Percentiles rank a stretch among this genome's conserved stretches.
These are phyloP conservation scores for Blastomussa wellsi DNA, from an alignment of 92 coral and sea anemone species.

Conservation along the genomic window DNA sequence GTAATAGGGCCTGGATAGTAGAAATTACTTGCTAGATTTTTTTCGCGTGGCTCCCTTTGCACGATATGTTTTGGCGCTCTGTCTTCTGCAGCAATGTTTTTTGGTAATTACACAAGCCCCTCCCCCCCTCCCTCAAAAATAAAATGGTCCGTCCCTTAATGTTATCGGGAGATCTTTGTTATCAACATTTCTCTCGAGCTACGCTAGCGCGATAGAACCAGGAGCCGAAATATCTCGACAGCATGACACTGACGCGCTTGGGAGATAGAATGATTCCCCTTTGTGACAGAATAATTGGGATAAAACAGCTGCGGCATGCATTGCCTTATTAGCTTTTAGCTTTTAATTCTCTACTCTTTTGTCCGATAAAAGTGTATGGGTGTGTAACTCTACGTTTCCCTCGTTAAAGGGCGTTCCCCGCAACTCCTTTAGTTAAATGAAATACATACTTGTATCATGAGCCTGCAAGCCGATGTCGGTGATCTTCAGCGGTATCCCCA, in stretches of 20 bases:
- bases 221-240: background rate
- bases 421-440: background rate
- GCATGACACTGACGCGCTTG: background rate
- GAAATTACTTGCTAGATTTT: no score
- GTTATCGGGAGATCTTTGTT: background rate
- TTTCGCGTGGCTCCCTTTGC: no score
- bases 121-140: no score
- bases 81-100: no score
- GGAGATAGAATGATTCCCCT: no score
- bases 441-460: conserved; percentile 22
- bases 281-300: no score
- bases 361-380: background rate
- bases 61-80: no score
- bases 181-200: background rate
- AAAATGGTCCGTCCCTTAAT: no score
- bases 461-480: conserved; percentile 35
- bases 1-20: no score
- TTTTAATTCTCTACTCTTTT: background rate
- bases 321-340: background rate
- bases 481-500: conserved; percentile 82
- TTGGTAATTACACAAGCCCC: no score
- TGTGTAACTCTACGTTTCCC: background rate
- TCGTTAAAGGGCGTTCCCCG: background rate
- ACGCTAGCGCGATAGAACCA: background rate
- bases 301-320: no score